Conservation (phyloP, 2,797 vertebrate genomes). For the Lacerta agilis region DNA sequence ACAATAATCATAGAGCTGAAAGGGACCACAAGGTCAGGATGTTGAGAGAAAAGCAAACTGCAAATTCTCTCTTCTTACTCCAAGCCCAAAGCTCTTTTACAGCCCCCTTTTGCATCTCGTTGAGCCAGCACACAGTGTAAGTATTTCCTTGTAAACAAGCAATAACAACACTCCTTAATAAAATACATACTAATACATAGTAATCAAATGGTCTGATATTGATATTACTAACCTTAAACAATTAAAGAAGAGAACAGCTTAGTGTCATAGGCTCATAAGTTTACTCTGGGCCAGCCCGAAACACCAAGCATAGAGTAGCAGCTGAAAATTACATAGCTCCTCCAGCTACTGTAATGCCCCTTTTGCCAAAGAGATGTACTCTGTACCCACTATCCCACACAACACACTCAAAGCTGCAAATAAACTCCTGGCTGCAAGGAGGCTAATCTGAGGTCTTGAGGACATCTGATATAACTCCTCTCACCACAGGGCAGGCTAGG, state of each 20-base stretch:
- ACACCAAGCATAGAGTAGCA: background rate
- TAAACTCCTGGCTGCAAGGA: background rate
- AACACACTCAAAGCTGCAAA: background rate
- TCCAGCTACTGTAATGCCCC: background rate
- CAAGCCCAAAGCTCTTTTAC: conserved; percentile 66
- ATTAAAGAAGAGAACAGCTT: background rate
- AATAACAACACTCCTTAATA: conserved; percentile 75
- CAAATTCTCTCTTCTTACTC: conserved; percentile 46
- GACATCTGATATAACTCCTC: background rate
- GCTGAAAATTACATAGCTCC: background rate
- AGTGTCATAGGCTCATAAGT: background rate
- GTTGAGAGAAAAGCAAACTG: background rate
- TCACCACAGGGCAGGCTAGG: background rate
- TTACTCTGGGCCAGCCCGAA: background rate
- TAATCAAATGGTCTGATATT: conserved; percentile 65
- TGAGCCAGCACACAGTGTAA: conserved; percentile 76
- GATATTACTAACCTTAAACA: conserved; percentile 43
- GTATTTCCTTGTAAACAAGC: conserved; percentile 72
- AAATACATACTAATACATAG: conserved; percentile 50
- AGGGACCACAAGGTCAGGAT: too few relatives aligned
- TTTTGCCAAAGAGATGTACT: background rate
- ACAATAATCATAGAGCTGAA: too few relatives aligned
- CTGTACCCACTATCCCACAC: background rate
- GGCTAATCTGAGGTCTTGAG: too few relatives aligned
- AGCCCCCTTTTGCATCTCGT: conserved; percentile 72